Base-by-base conservation (phyloP, 2,888 invertebrate species). In the Copidosoma aretas region DNA sequence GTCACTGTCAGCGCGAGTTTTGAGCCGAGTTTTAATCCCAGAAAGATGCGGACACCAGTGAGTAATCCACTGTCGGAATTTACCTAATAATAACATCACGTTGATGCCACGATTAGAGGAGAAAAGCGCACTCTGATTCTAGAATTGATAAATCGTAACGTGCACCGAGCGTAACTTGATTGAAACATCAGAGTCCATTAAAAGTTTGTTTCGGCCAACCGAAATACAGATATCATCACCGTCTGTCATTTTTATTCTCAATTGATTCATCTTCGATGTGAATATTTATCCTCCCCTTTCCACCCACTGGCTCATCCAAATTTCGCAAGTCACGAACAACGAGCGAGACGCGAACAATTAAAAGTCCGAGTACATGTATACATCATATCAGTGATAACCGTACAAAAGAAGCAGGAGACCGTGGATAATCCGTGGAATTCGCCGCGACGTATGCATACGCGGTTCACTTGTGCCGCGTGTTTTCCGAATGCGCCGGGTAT, bases 281-380 rank as follows among this genome's bases (percentile, higher is more conserved):
- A 41, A 21, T 41, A 10, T 21, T 39, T 57, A 10, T 39, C 17
- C 10, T 19, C 19, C 39, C n/a, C 39, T n/a, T 52, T 19, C 21
- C 43, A 46, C 43, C 21, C 25, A 56, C 19, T 1, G 24, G 17
- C 43, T 24, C 41, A 49, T 22, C 39, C 46, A 3, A n/a, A 32
- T 22, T 22, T 8, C 46, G 5, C 10, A n/a, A 14, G 22, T 19
- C 58, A 60, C 64, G 58, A 67, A 68, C 53, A 60, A 14, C 66
- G 64, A 70, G 71, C 68, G 67, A 66, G 46, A 68, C 60, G 67
- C 54, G 43, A 54, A 70, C 60, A 62, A 62, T 70, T 65, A 66
- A 65, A 57, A 70, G 52, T 1, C 19, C 0, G 1, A n/a, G 5
- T 46, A 15, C 43, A 17, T 41, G 14, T 41, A 41, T 46, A 17